Percentiles rank a stretch among this genome's conserved stretches.
phyloP scores from a whole-genome alignment of 2,113 vertebrate species.

The Coturnix japonica region DNA sequence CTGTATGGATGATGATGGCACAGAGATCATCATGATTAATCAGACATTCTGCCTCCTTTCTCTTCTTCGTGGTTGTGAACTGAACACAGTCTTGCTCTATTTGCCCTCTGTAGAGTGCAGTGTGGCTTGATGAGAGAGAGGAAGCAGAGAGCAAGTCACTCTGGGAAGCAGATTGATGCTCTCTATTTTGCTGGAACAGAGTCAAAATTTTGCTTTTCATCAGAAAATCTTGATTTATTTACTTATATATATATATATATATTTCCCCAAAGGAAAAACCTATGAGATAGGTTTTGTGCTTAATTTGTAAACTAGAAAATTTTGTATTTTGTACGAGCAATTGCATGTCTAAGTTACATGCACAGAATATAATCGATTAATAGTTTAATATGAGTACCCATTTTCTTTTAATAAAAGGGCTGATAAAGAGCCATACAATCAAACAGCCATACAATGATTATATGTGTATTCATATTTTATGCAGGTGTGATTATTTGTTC shows the following conservation, averaged over 20 bases:
- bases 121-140: background rate
- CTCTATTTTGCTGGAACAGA: background rate
- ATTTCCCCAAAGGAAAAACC: background rate
- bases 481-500: background rate
- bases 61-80: background rate
- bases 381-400: background rate
- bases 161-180: background rate
- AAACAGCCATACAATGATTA: background rate
- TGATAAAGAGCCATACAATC: background rate
- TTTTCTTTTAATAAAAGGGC: background rate
- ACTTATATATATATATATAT: too few relatives aligned
- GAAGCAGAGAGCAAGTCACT: background rate
- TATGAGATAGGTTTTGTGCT: background rate
- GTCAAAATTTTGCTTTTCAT: background rate
- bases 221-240: background rate
- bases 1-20: background rate
- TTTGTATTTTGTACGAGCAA: background rate
- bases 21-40: background rate
- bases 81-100: background rate
- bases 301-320: background rate
- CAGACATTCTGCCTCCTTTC: background rate
- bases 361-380: background rate
- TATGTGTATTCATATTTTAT: background rate
- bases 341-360: background rate
- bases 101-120: background rate